phyloP scores from a whole-genome alignment of 2,888 invertebrate species.

The Drosophila monieri region DNA sequence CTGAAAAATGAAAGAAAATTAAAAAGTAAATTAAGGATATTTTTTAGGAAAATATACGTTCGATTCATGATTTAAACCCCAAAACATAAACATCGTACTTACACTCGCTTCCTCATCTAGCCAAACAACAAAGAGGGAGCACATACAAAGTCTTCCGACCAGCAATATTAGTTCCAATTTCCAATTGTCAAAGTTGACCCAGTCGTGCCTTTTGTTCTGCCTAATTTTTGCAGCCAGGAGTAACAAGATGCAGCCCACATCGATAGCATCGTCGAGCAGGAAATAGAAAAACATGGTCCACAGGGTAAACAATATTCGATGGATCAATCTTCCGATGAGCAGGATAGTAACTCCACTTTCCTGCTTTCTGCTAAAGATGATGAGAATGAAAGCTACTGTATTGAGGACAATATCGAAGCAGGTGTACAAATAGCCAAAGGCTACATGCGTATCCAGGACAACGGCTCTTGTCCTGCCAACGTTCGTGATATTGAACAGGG shows the following conservation, averaged over 20 bases:
- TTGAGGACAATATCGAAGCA: conserved; percentile 13
- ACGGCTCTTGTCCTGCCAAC: conserved; percentile 15
- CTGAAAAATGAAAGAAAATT: conserved; percentile 1
- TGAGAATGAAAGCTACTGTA: neutral
- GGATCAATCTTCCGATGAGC: conserved; percentile 31
- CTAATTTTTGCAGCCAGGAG: conserved; percentile 27
- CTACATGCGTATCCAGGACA: conserved; percentile 9
- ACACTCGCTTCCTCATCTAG: conserved; percentile 17
- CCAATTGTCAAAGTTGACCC: neutral
- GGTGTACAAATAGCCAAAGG: conserved; percentile 25
- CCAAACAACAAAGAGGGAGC: conserved; percentile 12
- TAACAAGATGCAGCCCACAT: conserved; percentile 43
- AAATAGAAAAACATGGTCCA: conserved; percentile 13
- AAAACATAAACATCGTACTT: neutral
- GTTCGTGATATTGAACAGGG: neutral
- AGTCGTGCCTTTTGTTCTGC: neutral
- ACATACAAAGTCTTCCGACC: conserved; percentile 17
- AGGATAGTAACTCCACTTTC: conserved; percentile 29
- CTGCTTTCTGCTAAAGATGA: neutral
- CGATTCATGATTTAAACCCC: no score
- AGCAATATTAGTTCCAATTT: conserved; percentile 4
- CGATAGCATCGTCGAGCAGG: conserved; percentile 25
- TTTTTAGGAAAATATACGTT: no score
- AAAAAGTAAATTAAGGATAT: neutral
- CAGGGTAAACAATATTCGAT: conserved; percentile 20